These are phyloP conservation scores for Drosophila mojavensis DNA, from an alignment of 1,140 invertebrate species.

Conservation along the genomic window DNA sequence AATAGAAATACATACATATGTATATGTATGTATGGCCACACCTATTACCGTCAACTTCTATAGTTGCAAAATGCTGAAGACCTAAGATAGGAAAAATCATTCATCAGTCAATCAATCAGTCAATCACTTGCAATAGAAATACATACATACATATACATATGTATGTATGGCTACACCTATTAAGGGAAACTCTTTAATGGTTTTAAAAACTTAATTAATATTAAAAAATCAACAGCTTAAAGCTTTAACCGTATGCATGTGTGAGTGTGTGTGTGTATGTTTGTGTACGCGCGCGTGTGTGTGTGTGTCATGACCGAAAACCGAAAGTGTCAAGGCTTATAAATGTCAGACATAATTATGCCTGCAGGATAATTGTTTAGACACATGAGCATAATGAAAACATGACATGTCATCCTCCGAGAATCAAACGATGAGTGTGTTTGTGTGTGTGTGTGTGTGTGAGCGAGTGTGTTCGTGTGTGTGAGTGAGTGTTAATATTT, in stretches of 20 bases:
- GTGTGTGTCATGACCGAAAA: slow-evolving; percentile 69
- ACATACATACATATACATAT: neutral
- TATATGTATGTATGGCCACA: neutral
- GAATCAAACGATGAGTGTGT: slow-evolving; percentile 56
- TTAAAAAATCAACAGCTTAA: neutral
- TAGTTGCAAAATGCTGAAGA: no score
- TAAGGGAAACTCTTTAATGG: neutral
- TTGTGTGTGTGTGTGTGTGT: neutral
- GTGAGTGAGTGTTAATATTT: slow-evolving; percentile 58
- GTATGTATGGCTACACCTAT: neutral
- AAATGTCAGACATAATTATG: slow-evolving; percentile 83
- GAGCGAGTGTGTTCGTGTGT: slow-evolving; percentile 25
- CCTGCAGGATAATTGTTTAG: slow-evolving; percentile 84
- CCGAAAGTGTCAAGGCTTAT: slow-evolving; percentile 84
- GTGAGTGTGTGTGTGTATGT: neutral
- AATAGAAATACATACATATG: neutral
- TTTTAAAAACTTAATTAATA: slow-evolving; percentile 16
- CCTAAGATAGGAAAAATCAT: neutral
- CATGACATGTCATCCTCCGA: slow-evolving; percentile 82
- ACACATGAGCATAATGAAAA: slow-evolving; percentile 84
- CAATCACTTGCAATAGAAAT: neutral
- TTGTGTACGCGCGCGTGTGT: slow-evolving; percentile 32
- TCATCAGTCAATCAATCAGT: neutral
- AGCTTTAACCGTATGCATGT: neutral
- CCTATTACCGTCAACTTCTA: no score